A percentile compares a stretch with the other conserved stretches of the same genome.
These are phyloP conservation scores for Actinopyga echinites DNA, from an alignment of 53 echinoderm and acorn worm species.

Conservation along the genomic window DNA sequence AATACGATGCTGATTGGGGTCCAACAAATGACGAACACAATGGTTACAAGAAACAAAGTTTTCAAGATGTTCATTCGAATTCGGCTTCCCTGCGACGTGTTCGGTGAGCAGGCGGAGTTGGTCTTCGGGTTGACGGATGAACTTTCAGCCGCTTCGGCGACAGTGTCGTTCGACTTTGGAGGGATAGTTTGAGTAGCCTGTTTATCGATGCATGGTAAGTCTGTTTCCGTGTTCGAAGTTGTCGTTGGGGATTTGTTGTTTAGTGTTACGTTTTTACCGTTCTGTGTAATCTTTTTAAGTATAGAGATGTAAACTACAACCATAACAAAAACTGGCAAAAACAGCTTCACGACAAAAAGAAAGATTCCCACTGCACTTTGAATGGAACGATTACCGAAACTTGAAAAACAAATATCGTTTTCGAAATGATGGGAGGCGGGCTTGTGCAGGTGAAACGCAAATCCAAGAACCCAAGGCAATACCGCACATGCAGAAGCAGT, in stretches of 20 bases:
- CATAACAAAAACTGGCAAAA: constrained; percentile 62
- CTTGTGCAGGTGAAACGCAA: constrained; percentile 49
- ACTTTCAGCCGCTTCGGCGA: background rate
- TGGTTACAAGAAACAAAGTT: background rate
- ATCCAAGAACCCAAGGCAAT: constrained; percentile 59
- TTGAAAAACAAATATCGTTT: constrained; percentile 38
- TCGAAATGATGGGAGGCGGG: constrained; percentile 35
- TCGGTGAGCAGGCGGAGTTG: background rate
- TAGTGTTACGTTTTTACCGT: background rate
- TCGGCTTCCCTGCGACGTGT: background rate
- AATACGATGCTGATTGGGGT: background rate
- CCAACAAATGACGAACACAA: background rate
- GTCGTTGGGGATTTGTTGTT: background rate
- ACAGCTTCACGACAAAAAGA: constrained; percentile 48
- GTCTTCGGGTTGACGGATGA: too few species aligned
- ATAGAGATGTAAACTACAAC: constrained; percentile 64
- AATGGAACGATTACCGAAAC: constrained; percentile 10
- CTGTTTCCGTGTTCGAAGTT: background rate
- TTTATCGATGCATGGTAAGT: background rate
- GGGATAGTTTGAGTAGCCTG: background rate
- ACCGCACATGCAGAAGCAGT: constrained; percentile 38
- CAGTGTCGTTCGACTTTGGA: background rate
- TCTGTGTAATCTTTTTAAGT: background rate
- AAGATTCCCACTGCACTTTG: constrained; percentile 40
- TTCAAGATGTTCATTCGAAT: background rate